Percentiles rank a stretch among this genome's conserved stretches.
Conservation (phyloP, 2,113 vertebrate genomes). For the Chionodraco myersi region DNA sequence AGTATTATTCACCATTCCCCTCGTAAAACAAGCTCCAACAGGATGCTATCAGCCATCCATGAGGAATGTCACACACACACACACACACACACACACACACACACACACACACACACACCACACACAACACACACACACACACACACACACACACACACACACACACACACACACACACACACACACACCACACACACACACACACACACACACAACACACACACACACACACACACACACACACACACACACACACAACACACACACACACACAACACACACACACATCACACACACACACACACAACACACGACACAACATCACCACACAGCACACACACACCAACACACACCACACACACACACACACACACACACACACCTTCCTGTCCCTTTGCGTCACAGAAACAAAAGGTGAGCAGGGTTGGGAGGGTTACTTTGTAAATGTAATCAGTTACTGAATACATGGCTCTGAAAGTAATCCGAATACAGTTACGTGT, state of each 20-base stretch:
- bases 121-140: not conserved
- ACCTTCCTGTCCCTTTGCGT: not conserved
- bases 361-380: not conserved
- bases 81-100: not conserved
- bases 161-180: not conserved
- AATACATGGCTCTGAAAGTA: no score
- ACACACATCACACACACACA: not conserved
- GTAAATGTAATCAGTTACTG: no score
- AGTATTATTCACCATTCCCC: constrained; percentile 7
- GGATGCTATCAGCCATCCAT: constrained; percentile 18
- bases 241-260: no score
- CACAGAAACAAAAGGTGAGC: constrained; percentile 10
- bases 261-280: not conserved
- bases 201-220: no score
- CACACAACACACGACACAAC: not conserved
- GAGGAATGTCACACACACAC: constrained; percentile 2
- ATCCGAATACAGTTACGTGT: no score
- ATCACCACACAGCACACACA: no score
- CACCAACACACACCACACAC: not conserved
- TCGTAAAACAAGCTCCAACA: constrained; percentile 60
- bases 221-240: no score
- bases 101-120: not conserved
- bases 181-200: no score
- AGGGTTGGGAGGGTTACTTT: no score
- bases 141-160: not conserved